Base-by-base conservation (phyloP, 92 coral and sea anemone species). In the Porites rus region DNA sequence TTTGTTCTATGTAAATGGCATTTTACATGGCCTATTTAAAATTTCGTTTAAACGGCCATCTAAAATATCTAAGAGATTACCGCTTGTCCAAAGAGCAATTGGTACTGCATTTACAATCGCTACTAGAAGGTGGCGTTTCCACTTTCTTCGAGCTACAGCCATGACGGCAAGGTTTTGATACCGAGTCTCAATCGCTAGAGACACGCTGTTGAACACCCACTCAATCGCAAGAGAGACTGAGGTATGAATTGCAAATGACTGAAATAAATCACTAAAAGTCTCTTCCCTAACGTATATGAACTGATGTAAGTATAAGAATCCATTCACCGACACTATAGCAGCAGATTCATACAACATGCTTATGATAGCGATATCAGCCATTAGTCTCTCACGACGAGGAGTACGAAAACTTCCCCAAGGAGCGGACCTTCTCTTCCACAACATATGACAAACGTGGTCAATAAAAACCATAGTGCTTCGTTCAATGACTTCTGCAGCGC, bases 391-490 rank as follows among this genome's bases (percentile, higher is more conserved):
- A 82, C 86, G 86, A 51, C 86, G 86, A 82, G 79, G 79, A 70
- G 86, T 68, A 28, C 86, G 86, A 69, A 82, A 82, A 82, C 79
- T 82, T 82, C 86, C 86, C 86, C 86, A 82, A 24, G 86, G 54
- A 71, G 77, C 52, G 24, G 21, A 76, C 17, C n/a, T 62, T n/a
- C 66, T 62, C n/a, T 62, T 62, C 66, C 66, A 62, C 17, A 62
- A 20, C 18, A 16, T n/a, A 62, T 62, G 66, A 62, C 66, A 73
- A 51, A 73, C 19, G 74, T 79, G 84, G 18, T 79, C 84, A 20
- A 28, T 59, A 1, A 77, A 38, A 77, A 63, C 81, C 81, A 77
- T 77, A 58, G n/a, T 24, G 81, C 81, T 65, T 79, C 84, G 75
- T 46, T 79, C 84, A 12, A 79, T 14, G 19, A 79, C 84, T 53